Conservation (phyloP, 92 coral and sea anemone species). For the Zoanthus gigantus region DNA sequence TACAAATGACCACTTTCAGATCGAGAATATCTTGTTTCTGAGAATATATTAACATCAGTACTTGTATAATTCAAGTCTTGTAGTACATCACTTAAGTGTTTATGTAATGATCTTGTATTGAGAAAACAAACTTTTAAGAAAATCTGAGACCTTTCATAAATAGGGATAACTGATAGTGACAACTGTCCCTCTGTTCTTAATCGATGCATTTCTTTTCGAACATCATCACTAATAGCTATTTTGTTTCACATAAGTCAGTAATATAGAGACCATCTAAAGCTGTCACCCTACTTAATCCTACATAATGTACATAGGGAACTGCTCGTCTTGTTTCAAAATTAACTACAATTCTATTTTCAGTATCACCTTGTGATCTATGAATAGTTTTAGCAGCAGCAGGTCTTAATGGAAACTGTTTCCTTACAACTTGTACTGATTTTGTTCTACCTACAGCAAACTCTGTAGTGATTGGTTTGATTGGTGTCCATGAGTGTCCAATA, state of each 20-base stretch:
- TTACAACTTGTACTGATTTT: too few species aligned
- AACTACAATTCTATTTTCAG: too few species aligned
- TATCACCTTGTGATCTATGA: too few species aligned
- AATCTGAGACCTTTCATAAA: background rate
- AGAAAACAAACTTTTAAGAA: background rate
- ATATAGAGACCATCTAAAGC: background rate
- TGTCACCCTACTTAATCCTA: background rate
- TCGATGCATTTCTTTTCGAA: background rate
- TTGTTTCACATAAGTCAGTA: background rate
- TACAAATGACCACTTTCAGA: too few species aligned
- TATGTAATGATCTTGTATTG: background rate
- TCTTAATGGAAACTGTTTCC: too few species aligned
- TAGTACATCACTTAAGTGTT: background rate
- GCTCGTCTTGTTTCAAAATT: background rate
- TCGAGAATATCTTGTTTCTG: too few species aligned
- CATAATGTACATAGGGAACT: background rate
- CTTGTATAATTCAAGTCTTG: background rate
- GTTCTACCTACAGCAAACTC: too few species aligned
- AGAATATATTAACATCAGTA: background rate
- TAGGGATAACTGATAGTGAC: background rate
- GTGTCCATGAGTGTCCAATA: too few species aligned
- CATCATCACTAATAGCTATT: background rate
- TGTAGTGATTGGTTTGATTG: too few species aligned
- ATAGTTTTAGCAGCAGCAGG: too few species aligned
- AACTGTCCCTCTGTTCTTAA: background rate